These are phyloP conservation scores for Thaumatotibia leucotreta DNA, from an alignment of 1,140 invertebrate species.

Conservation along the genomic window DNA sequence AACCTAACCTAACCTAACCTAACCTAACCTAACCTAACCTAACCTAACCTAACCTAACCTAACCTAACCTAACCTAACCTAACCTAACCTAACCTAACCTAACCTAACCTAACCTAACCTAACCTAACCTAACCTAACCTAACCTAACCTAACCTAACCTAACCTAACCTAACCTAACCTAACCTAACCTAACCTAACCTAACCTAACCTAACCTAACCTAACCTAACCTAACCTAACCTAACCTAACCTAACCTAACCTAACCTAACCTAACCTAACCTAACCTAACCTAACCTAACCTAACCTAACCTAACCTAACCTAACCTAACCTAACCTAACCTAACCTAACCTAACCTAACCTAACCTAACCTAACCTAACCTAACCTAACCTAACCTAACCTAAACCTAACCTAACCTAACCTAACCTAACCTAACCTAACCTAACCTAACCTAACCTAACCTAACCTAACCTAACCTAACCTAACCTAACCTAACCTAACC, in stretches of 20 bases:
- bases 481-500: conserved; percentile 17
- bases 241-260: conserved; percentile 36
- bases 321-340: conserved; percentile 39
- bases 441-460: conserved; percentile 40
- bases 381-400: conserved; percentile 29
- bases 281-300: conserved; percentile 44
- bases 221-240: conserved; percentile 49
- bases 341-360: conserved; percentile 26
- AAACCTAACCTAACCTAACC: conserved; percentile 26
- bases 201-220: conserved; percentile 30
- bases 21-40: conserved; percentile 31
- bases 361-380: conserved; percentile 25
- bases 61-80: conserved; percentile 25
- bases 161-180: conserved; percentile 16
- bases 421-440: conserved; percentile 28
- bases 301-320: conserved; percentile 37
- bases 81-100: conserved; percentile 37
- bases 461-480: conserved; percentile 22
- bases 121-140: conserved; percentile 22
- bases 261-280: conserved; percentile 27
- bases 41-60: conserved; percentile 27
- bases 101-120: conserved; percentile 24
- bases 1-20: conserved; percentile 28
- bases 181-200: conserved; percentile 17
- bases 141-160: conserved; percentile 20